Percentiles rank a stretch among this genome's conserved stretches.
Conservation (phyloP, 2,113 vertebrate genomes). For the Dendrocopos noguchii region DNA sequence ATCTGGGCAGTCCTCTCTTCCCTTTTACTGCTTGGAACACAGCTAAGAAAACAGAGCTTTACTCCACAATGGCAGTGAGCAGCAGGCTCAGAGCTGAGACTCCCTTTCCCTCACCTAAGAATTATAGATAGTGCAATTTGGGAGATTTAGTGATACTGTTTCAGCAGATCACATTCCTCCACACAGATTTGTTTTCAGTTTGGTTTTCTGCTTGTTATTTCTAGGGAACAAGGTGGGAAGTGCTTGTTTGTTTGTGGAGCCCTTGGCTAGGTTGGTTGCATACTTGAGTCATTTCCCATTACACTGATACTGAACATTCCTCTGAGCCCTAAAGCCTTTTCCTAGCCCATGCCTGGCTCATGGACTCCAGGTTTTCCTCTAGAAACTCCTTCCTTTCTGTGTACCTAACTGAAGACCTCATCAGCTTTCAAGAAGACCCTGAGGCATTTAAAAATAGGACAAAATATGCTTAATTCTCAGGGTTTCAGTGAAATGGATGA, state of each 20-base stretch:
- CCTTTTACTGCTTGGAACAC: not conserved
- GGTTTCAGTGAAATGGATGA: not conserved
- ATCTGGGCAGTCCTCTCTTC: not conserved
- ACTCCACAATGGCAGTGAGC: not conserved
- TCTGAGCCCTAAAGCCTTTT: not conserved
- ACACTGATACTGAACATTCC: not conserved
- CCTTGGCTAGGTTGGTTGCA: not conserved
- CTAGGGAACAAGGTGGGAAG: not conserved
- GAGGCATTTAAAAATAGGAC: not conserved
- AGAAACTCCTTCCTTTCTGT: not conserved
- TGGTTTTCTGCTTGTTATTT: not conserved
- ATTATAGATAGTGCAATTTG: accelerated
- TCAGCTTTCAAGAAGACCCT: not conserved
- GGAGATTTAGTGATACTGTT: not conserved
- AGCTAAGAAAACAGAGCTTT: not conserved
- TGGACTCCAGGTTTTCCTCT: not conserved
- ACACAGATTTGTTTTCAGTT: not conserved
- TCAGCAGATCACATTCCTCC: not conserved
- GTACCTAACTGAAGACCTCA: not conserved
- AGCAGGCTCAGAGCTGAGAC: not conserved
- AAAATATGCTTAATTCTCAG: not conserved
- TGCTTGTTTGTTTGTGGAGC: not conserved
- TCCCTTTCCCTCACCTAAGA: not conserved
- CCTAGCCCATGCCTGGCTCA: not conserved
- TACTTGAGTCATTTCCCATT: not conserved